Evolutionary conservation across 2,888 invertebrate species (phyloP).

Genomic region (Cerceris ruficornis): DNA sequence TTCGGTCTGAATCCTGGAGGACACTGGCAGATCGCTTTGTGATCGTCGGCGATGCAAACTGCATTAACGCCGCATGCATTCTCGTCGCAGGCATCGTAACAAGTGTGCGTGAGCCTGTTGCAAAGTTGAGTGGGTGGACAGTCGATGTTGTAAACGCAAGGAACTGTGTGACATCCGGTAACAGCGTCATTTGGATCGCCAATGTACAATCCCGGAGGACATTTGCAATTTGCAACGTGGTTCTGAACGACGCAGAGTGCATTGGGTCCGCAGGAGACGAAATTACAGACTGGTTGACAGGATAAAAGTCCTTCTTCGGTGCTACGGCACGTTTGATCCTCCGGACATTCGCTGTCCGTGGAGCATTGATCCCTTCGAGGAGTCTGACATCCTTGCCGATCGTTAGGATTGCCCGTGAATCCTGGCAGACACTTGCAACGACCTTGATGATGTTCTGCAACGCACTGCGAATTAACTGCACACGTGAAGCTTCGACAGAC

Average conservation of each 20-base stretch:
- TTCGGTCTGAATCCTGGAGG: constrained; percentile 92
- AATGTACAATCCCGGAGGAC: constrained; percentile 92
- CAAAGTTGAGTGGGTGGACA: constrained; percentile 91
- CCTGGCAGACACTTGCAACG: constrained; percentile 93
- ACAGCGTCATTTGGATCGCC: constrained; percentile 92
- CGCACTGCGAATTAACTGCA: constrained; percentile 91
- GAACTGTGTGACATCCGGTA: constrained; percentile 90
- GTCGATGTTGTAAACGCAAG: constrained; percentile 93
- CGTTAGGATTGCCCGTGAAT: constrained; percentile 94
- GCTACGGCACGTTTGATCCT: constrained; percentile 90
- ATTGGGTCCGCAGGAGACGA: constrained; percentile 90
- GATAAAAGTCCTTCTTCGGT: constrained; percentile 84
- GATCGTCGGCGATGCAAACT: constrained; percentile 93
- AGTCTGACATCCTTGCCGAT: constrained; percentile 92
- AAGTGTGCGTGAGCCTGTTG: constrained; percentile 91
- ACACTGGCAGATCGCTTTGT: constrained; percentile 92
- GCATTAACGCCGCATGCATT: constrained; percentile 93
- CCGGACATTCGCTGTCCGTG: constrained; percentile 91
- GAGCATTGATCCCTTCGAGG: constrained; percentile 89
- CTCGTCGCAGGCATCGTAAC: constrained; percentile 90
- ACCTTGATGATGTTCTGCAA: constrained; percentile 88
- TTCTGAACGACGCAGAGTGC: constrained; percentile 95
- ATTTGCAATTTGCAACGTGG: constrained; percentile 94
- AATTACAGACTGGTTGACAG: constrained; percentile 91
- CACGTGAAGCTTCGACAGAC: constrained; percentile 92